phyloP scores from a whole-genome alignment of 2,888 invertebrate species.

The Chymomyza procnemis region DNA sequence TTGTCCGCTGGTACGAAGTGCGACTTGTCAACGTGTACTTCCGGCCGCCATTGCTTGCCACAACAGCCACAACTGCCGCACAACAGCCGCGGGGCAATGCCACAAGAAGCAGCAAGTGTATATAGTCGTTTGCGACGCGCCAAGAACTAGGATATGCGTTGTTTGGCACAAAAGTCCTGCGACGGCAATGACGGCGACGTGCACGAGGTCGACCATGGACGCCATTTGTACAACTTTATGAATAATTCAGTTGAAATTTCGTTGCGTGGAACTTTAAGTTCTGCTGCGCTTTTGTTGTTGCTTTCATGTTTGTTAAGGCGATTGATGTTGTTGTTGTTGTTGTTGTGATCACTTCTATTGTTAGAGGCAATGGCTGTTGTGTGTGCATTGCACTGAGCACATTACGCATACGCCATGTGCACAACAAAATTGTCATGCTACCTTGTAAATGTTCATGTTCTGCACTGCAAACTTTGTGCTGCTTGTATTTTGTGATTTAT shows the following conservation, averaged over 20 bases:
- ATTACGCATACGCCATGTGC: slow-evolving; percentile 50
- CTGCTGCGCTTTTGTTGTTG: slow-evolving; percentile 14
- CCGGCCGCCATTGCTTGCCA: slow-evolving; percentile 63
- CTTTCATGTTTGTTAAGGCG: neutral
- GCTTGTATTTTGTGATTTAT: slow-evolving; percentile 52
- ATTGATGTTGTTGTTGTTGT: slow-evolving; percentile 9
- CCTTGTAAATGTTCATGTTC: neutral
- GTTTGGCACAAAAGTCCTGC: neutral
- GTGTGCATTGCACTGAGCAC: neutral
- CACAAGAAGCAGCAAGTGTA: slow-evolving; percentile 13
- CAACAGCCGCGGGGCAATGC: slow-evolving; percentile 33
- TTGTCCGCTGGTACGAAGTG: slow-evolving; percentile 69
- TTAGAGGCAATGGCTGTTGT: slow-evolving; percentile 14
- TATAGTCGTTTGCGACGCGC: neutral
- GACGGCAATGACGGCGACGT: no score
- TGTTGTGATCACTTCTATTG: slow-evolving; percentile 21
- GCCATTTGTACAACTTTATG: slow-evolving; percentile 51
- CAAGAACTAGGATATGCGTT: neutral
- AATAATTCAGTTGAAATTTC: slow-evolving; percentile 60
- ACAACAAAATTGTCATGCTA: neutral
- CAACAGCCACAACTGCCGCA: slow-evolving; percentile 26
- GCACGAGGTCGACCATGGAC: neutral
- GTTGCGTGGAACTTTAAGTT: neutral
- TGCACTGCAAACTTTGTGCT: slow-evolving; percentile 12
- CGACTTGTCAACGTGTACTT: slow-evolving; percentile 73